Percentiles rank a stretch among this genome's conserved stretches.
These are phyloP conservation scores for Sylvietta virens DNA, from an alignment of 2,113 vertebrate species.

Conservation along the genomic window DNA sequence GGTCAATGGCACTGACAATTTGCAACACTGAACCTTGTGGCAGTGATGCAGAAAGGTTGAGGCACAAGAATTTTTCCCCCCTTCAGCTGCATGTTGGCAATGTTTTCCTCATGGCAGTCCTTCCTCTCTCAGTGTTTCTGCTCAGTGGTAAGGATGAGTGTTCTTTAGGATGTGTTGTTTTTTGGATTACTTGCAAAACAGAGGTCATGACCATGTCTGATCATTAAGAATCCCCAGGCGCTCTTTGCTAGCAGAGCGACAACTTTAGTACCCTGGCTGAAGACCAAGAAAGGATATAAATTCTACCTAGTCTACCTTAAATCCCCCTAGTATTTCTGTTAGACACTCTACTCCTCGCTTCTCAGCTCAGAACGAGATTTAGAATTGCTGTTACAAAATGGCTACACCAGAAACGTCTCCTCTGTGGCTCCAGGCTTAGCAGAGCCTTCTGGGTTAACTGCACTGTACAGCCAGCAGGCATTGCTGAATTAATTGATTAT, in stretches of 20 bases:
- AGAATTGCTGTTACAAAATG: conserved; percentile 27
- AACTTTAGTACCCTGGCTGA: conserved; percentile 10
- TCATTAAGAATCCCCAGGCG: conserved; percentile 40
- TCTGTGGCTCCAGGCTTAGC: background rate
- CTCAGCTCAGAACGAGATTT: background rate
- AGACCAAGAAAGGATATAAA: conserved; percentile 31
- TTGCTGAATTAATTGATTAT: background rate
- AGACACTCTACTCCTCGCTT: background rate
- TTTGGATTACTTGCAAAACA: conserved; percentile 61
- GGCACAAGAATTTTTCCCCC: background rate
- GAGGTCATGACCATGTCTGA: conserved; percentile 34
- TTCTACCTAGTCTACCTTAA: conserved; percentile 36
- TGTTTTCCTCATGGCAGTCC: background rate
- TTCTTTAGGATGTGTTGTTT: conserved; percentile 7
- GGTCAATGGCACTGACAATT: conserved; percentile 52
- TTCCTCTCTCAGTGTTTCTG: background rate
- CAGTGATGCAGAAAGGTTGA: conserved; percentile 55
- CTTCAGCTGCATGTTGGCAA: background rate
- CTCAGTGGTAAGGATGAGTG: background rate
- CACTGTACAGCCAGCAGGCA: background rate
- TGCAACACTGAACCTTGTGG: conserved; percentile 25
- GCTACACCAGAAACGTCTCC: background rate
- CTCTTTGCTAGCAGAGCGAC: conserved; percentile 2
- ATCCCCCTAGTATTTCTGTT: background rate
- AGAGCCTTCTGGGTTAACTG: background rate